These are phyloP conservation scores for Smithornis capensis DNA, from an alignment of 2,113 vertebrate genomes.

Conservation along the genomic window DNA sequence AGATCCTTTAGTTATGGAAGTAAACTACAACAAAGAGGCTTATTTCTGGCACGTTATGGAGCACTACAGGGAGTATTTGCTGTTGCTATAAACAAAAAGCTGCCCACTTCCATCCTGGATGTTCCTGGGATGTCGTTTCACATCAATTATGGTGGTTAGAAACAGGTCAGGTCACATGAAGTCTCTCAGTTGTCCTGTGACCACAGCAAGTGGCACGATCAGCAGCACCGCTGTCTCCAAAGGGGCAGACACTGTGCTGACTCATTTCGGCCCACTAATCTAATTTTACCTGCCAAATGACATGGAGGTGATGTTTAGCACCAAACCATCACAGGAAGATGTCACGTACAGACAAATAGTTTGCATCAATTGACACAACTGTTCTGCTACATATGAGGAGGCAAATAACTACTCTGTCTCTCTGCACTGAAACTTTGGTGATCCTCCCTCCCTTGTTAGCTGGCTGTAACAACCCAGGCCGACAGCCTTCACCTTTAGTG, in stretches of 20 bases:
- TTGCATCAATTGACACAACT: not conserved
- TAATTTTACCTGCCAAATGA: not conserved
- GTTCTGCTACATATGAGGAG: not conserved
- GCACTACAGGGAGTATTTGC: slow-evolving; percentile 61
- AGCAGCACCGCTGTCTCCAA: not conserved
- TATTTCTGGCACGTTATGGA: slow-evolving; percentile 46
- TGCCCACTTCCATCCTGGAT: slow-evolving; percentile 58
- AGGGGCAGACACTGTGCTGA: not conserved
- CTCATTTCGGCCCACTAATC: not conserved
- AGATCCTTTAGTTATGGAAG: slow-evolving; percentile 36
- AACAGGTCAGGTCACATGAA: not conserved
- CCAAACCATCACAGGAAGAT: slow-evolving; percentile 29
- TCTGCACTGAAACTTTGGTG: not conserved
- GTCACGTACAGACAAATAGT: not conserved
- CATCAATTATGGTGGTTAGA: slow-evolving; percentile 7
- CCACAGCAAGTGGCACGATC: not conserved
- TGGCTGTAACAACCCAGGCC: not conserved
- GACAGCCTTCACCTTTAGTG: not conserved
- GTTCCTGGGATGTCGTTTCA: slow-evolving; percentile 48
- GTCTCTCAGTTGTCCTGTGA: not conserved
- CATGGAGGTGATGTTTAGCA: not conserved
- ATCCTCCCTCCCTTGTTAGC: not conserved
- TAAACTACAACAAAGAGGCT: slow-evolving; percentile 42
- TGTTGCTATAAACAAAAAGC: slow-evolving; percentile 55
- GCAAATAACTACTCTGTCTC: not conserved